Percentiles rank a stretch among this genome's conserved stretches.
Evolutionary conservation across 53 echinoderm and acorn worm genomes (phyloP).

Genomic region (Henricia sp.): DNA sequence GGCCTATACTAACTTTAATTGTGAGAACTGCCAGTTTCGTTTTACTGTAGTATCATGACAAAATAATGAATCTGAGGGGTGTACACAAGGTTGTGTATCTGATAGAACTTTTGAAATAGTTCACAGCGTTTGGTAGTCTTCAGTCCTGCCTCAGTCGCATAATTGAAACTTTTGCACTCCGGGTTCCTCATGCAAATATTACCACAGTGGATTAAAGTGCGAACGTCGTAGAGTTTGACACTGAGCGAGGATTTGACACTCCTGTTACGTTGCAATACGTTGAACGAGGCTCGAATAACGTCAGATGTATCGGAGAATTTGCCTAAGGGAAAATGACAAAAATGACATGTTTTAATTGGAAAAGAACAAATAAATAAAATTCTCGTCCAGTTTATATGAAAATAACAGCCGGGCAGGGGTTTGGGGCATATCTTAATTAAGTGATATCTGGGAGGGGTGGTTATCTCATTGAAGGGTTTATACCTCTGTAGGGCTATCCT

Average conservation of each 20-base stretch:
- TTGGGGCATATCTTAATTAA: too few relatives aligned
- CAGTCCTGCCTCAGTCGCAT: background rate
- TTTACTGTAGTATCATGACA: background rate
- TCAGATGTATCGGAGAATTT: too few relatives aligned
- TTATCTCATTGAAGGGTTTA: too few relatives aligned
- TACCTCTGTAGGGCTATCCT: too few relatives aligned
- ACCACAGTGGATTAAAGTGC: conserved; percentile 18
- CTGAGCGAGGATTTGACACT: conserved; percentile 16
- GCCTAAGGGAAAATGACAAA: too few relatives aligned
- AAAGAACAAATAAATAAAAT: too few relatives aligned
- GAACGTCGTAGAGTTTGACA: background rate
- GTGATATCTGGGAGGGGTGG: too few relatives aligned
- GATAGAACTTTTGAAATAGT: background rate
- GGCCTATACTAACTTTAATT: too few relatives aligned
- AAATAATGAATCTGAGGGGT: conserved; percentile 25
- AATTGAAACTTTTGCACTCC: conserved; percentile 22
- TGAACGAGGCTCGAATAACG: background rate
- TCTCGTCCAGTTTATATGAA: too few relatives aligned
- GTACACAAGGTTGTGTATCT: background rate
- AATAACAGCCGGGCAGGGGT: too few relatives aligned
- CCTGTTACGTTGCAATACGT: conserved; percentile 14
- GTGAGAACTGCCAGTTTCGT: background rate
- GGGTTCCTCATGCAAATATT: conserved; percentile 1
- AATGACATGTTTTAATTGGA: too few relatives aligned
- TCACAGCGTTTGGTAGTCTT: background rate